These are phyloP conservation scores for Balearica regulorum DNA, from an alignment of 2,797 vertebrate genomes.

Conservation along the genomic window DNA sequence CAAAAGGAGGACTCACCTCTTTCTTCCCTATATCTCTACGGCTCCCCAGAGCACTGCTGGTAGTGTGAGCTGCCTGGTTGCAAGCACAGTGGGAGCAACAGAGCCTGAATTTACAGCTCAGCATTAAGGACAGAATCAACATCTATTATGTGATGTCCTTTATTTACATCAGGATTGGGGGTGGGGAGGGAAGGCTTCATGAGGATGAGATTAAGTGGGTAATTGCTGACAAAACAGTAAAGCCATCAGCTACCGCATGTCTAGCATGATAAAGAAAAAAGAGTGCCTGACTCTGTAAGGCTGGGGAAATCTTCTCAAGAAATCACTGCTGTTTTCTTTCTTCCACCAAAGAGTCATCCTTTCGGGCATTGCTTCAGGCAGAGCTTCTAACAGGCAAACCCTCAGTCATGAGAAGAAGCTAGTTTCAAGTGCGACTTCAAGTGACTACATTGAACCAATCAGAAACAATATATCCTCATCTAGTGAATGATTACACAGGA, in stretches of 20 bases:
- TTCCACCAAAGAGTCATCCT: background rate
- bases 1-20: background rate
- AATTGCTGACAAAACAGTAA: background rate
- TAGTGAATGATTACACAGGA: background rate
- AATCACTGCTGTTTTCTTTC: background rate
- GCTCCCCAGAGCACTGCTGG: background rate
- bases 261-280: background rate
- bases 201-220: background rate
- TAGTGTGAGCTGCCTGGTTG: background rate
- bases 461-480: background rate
- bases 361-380: background rate
- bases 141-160: background rate
- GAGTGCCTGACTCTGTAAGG: background rate
- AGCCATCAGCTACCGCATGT: background rate
- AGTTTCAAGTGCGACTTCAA: background rate
- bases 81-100: background rate
- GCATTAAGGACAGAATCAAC: background rate
- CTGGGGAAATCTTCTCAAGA: background rate
- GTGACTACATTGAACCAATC: background rate
- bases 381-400: background rate
- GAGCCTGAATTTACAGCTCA: background rate
- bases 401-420: background rate
- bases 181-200: background rate
- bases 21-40: fast-evolving
- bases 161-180: background rate